phyloP scores from a whole-genome alignment of 35 echinoderm and acorn worm species.

The Heliocidaris tuberculata region DNA sequence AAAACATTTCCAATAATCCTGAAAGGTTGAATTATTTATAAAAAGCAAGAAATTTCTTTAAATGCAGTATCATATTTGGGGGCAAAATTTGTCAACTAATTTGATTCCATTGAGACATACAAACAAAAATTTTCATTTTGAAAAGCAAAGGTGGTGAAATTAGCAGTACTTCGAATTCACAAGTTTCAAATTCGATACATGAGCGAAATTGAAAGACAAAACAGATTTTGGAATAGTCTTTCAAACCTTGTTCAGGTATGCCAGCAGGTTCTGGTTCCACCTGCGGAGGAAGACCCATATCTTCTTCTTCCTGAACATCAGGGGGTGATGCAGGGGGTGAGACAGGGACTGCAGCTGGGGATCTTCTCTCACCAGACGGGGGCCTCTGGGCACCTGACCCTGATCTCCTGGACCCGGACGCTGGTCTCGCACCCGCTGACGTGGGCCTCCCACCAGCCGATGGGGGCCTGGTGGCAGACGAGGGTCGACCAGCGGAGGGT shows the following conservation, averaged over 20 bases:
- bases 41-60: background rate
- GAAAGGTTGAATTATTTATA: background rate
- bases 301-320: background rate
- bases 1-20: background rate
- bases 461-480: constrained; percentile 16
- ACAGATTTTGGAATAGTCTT: background rate
- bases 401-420: background rate
- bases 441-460: constrained; percentile 33
- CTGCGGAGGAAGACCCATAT: background rate
- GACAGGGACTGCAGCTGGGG: background rate
- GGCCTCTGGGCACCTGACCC: constrained; percentile 35
- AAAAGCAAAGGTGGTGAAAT: no score
- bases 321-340: background rate
- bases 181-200: background rate
- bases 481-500: constrained; percentile 40
- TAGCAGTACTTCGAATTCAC: no score
- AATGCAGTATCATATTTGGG: background rate
- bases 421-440: constrained; percentile 15
- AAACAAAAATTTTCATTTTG: no score
- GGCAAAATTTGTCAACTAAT: no score
- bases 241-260: background rate
- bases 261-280: background rate
- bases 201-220: background rate
- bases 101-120: no score
- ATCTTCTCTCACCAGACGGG: constrained; percentile 32